These are phyloP conservation scores for Austrolebias charrua DNA, from an alignment of 2,797 vertebrate species.

Conservation along the genomic window DNA sequence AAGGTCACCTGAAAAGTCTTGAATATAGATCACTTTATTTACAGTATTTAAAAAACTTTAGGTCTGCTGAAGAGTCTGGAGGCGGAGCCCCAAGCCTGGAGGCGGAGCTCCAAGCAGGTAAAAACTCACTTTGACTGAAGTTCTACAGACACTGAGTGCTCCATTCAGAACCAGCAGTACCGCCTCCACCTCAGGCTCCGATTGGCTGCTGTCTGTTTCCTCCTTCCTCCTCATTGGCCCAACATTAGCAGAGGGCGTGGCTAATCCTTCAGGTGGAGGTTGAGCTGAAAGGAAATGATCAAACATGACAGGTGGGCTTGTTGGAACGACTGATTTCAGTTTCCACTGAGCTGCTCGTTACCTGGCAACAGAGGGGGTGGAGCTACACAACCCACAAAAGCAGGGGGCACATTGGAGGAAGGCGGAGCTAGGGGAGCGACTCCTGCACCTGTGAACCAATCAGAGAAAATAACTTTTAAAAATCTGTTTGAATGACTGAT, in stretches of 20 bases:
- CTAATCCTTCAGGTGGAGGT: slow-evolving; percentile 29
- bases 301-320: background rate
- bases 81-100: too few relatives aligned
- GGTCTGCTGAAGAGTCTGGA: too few relatives aligned
- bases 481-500: too few relatives aligned
- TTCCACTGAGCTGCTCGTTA: slow-evolving; percentile 9
- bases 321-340: background rate
- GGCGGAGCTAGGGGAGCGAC: slow-evolving; percentile 8
- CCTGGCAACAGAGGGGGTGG: slow-evolving; percentile 51
- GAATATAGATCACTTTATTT: background rate
- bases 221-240: slow-evolving; percentile 33
- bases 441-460: slow-evolving; percentile 34
- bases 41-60: too few relatives aligned
- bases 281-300: background rate
- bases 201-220: slow-evolving; percentile 33
- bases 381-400: slow-evolving; percentile 25
- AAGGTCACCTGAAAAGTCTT: too few relatives aligned
- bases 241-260: slow-evolving; percentile 12
- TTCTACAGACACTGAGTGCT: slow-evolving; percentile 80
- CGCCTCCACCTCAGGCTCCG: slow-evolving; percentile 68
- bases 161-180: slow-evolving; percentile 76
- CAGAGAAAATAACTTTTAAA: background rate
- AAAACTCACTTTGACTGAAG: slow-evolving; percentile 75
- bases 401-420: slow-evolving; percentile 13
- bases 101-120: background rate